phyloP scores from a whole-genome alignment of 2,888 invertebrate species.

The Cephus spinipes region DNA sequence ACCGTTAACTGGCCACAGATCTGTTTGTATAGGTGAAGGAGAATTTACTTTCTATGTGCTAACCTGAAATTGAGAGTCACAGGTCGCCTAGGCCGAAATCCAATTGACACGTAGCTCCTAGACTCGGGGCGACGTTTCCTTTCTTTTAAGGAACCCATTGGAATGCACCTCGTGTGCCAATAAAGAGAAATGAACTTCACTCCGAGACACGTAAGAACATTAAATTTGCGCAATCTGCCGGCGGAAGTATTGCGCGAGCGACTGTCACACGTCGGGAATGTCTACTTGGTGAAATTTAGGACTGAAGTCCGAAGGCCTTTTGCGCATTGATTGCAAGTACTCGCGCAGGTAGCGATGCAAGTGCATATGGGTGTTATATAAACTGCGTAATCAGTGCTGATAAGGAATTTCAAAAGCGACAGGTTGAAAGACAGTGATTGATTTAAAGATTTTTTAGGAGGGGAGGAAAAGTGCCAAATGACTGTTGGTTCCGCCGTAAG shows the following conservation, averaged over 20 bases:
- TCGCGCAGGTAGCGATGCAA: too few relatives aligned
- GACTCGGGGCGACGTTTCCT: not conserved
- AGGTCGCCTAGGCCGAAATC: not conserved
- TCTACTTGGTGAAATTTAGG: not conserved
- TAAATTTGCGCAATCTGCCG: not conserved
- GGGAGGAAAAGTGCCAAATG: too few relatives aligned
- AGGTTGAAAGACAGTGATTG: too few relatives aligned
- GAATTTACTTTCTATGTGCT: not conserved
- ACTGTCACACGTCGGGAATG: not conserved
- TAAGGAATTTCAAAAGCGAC: not conserved
- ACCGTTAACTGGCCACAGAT: not conserved
- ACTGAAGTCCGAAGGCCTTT: not conserved
- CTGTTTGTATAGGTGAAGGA: not conserved
- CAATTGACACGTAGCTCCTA: not conserved
- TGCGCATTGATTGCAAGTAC: not conserved
- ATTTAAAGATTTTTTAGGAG: not conserved
- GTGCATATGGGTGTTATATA: too few relatives aligned
- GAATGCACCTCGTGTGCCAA: not conserved
- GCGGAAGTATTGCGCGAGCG: not conserved
- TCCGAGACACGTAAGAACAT: not conserved
- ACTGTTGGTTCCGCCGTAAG: not conserved
- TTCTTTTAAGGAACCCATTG: not conserved
- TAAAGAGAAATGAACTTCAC: constrained; percentile 1
- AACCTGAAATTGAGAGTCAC: not conserved
- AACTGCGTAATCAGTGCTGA: not conserved